A percentile compares a stretch with the other conserved stretches of the same genome.
phyloP scores from a whole-genome alignment of 2,888 invertebrate species.

The Bunonema sp. region DNA sequence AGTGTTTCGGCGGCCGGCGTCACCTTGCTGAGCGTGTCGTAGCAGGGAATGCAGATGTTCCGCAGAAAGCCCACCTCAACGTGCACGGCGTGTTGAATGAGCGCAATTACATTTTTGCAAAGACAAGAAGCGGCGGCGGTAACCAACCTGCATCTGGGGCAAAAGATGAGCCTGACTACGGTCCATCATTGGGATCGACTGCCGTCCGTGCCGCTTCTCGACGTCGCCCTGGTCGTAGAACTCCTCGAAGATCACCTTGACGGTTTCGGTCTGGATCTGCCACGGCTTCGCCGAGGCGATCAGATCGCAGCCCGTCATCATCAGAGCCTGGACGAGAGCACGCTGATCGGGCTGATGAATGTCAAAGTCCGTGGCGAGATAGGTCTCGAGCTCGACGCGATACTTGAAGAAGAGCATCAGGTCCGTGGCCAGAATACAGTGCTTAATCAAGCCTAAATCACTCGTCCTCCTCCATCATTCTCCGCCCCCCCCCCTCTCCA shows the following conservation, averaged over 20 bases:
- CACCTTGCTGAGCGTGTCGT: constrained; percentile 56
- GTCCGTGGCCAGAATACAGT: constrained; percentile 71
- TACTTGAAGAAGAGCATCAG: constrained; percentile 61
- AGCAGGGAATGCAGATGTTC: constrained; percentile 69
- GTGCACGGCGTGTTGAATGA: too few species aligned
- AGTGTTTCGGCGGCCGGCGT: constrained; percentile 61
- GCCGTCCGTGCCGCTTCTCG: constrained; percentile 57
- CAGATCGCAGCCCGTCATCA: constrained; percentile 70
- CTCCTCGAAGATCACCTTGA: constrained; percentile 66
- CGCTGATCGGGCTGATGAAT: constrained; percentile 59
- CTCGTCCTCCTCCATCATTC: too few species aligned
- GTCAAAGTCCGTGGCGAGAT: constrained; percentile 49
- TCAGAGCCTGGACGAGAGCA: constrained; percentile 55
- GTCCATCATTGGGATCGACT: constrained; percentile 69
- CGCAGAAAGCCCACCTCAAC: constrained; percentile 61
- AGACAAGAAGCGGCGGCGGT: too few species aligned
- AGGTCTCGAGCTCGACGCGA: constrained; percentile 48
- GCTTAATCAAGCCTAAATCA: constrained; percentile 53
- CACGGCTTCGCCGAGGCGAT: constrained; percentile 72
- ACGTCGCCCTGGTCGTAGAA: constrained; percentile 66
- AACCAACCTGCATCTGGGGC: constrained; percentile 57
- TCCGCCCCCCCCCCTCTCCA: too few species aligned
- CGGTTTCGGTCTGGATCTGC: constrained; percentile 66
- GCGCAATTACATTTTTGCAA: neutral
- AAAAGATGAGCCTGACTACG: constrained; percentile 60